These are phyloP conservation scores for Sesia bembeciformis DNA, from an alignment of 2,888 invertebrate genomes.

Conservation along the genomic window DNA sequence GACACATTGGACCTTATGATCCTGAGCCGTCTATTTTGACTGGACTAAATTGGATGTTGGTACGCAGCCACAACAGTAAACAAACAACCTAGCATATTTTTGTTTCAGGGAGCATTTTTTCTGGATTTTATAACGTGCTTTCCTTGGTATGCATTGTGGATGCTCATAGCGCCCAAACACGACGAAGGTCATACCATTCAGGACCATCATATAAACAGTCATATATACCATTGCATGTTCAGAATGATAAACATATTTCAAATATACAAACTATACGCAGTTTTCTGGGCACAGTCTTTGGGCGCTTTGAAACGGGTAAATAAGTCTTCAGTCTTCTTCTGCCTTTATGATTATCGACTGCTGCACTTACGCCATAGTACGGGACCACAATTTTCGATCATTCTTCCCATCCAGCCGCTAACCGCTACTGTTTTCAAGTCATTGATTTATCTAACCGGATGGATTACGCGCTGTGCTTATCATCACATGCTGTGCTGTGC, in stretches of 20 bases:
- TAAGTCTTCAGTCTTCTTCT: not conserved
- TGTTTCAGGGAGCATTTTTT: constrained; percentile 49
- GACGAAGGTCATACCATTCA: constrained; percentile 38
- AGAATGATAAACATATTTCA: constrained; percentile 57
- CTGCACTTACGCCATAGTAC: not conserved
- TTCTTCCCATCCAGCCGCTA: no score
- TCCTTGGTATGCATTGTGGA: constrained; percentile 59
- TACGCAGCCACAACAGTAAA: no score
- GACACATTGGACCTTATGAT: no score
- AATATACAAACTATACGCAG: constrained; percentile 55
- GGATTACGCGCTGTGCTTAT: no score
- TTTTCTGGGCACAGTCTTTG: constrained; percentile 58
- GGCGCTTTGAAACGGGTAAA: constrained; percentile 55
- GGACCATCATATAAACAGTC: constrained; percentile 34
- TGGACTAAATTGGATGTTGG: no score
- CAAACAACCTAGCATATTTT: not conserved
- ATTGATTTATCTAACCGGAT: no score
- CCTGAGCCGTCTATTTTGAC: no score
- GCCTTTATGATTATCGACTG: not conserved
- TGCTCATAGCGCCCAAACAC: constrained; percentile 42
- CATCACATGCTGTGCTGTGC: no score
- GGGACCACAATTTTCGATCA: no score
- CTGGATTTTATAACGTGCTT: constrained; percentile 60
- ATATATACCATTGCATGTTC: constrained; percentile 49
- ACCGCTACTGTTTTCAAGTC: no score